Evolutionary conservation across 2,113 vertebrate species (phyloP).

Genomic region (Aegotheles bennettii): DNA sequence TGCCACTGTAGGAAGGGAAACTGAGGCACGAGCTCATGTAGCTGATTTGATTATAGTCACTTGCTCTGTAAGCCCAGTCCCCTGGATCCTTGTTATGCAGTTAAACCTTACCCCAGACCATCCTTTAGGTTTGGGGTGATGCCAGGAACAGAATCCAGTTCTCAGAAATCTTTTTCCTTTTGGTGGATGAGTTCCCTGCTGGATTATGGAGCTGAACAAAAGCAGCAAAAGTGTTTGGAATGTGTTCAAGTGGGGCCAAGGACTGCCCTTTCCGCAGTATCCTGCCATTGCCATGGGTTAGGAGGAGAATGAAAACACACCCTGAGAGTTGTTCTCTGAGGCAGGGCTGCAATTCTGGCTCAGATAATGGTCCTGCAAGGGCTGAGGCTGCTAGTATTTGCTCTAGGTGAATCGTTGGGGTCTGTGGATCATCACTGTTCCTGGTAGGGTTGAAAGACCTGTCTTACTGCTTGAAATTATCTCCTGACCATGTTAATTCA

Average conservation of each 20-base stretch:
- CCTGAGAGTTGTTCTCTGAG: neutral
- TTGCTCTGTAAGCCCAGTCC: neutral
- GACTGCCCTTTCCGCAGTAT: neutral
- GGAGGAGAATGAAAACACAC: neutral
- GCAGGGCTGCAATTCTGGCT: neutral
- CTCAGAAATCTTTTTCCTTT: neutral
- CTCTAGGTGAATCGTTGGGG: accelerated
- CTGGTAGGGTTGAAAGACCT: neutral
- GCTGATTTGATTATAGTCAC: neutral
- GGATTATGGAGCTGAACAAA: neutral
- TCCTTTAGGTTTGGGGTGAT: neutral
- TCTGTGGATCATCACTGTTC: neutral
- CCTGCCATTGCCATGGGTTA: neutral
- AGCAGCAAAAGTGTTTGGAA: neutral
- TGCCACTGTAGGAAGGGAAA: neutral
- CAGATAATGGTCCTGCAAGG: neutral
- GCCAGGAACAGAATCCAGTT: neutral
- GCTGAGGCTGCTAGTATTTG: neutral
- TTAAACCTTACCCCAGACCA: neutral
- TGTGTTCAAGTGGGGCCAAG: neutral
- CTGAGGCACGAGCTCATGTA: neutral
- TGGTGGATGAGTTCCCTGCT: neutral
- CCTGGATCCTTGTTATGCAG: neutral
- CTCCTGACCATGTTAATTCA: neutral
- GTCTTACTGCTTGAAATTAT: neutral